These are phyloP conservation scores for Periophthalmus magnuspinnatus DNA, from an alignment of 2,797 vertebrate genomes.

Conservation along the genomic window DNA sequence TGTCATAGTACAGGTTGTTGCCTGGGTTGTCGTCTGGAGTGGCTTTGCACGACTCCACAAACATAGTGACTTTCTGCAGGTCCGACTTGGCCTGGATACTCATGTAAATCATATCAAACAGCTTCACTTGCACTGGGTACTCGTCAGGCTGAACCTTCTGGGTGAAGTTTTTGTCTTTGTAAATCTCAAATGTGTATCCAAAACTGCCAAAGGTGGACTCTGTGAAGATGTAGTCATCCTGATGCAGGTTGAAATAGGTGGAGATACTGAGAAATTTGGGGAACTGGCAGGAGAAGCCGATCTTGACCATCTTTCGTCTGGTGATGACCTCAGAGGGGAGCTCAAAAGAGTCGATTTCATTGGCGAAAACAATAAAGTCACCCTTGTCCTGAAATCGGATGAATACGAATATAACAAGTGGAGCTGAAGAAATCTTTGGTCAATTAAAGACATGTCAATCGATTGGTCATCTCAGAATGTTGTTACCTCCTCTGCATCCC, in stretches of 20 bases:
- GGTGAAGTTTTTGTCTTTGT: conserved; percentile 49
- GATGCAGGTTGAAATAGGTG: conserved; percentile 53
- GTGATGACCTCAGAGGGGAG: conserved; percentile 48
- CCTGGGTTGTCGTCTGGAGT: conserved; percentile 68
- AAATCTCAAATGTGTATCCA: conserved; percentile 68
- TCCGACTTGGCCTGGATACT: conserved; percentile 68
- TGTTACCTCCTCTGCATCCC: too few relatives aligned
- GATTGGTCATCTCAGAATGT: too few relatives aligned
- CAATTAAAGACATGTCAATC: too few relatives aligned
- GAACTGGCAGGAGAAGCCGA: conserved; percentile 68
- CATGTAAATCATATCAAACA: conserved; percentile 68
- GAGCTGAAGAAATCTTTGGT: too few relatives aligned
- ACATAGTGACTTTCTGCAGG: conserved; percentile 61
- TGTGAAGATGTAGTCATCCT: conserved; percentile 70
- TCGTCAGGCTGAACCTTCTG: conserved; percentile 32
- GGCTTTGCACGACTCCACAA: conserved; percentile 77
- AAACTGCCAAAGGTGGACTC: conserved; percentile 76
- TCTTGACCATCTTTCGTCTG: conserved; percentile 50
- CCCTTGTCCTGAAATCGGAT: conserved; percentile 59
- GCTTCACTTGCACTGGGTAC: conserved; percentile 69
- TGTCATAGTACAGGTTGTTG: conserved; percentile 60
- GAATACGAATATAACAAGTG: background rate
- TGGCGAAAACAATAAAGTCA: conserved; percentile 64
- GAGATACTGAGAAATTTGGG: conserved; percentile 64
- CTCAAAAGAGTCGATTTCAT: conserved; percentile 66